A percentile compares a stretch with the other conserved stretches of the same genome.
Evolutionary conservation across 1,140 invertebrate species (phyloP).

Genomic region (Pomacea maculata): DNA sequence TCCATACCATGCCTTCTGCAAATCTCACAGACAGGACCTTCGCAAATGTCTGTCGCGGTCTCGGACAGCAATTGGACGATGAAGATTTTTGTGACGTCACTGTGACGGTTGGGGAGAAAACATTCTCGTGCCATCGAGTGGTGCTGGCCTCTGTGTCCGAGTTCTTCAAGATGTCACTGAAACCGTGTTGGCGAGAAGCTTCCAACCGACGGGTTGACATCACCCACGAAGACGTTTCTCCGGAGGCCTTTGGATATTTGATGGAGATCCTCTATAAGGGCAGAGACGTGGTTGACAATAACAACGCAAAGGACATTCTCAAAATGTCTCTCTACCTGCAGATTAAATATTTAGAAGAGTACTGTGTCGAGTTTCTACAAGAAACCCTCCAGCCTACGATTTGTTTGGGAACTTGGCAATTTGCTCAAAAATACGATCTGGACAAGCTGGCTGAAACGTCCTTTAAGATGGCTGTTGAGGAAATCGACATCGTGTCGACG

Average conservation of each 20-base stretch:
- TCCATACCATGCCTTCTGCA: too few relatives aligned
- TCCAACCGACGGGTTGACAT: neutral
- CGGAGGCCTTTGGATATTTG: neutral
- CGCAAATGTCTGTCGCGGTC: neutral
- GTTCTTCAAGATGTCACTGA: neutral
- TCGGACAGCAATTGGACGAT: neutral
- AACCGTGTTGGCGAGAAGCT: neutral
- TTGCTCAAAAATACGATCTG: neutral
- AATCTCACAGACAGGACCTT: too few relatives aligned
- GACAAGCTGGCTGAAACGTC: neutral
- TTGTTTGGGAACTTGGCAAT: neutral
- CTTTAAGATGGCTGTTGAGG: neutral
- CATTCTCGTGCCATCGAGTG: neutral
- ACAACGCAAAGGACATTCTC: neutral
- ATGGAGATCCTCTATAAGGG: neutral
- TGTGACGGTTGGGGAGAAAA: neutral
- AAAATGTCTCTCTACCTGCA: neutral
- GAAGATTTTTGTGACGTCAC: neutral
- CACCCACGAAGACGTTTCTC: neutral
- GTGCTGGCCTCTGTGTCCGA: slow-evolving; percentile 2
- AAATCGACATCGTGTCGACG: neutral
- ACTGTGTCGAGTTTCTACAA: neutral
- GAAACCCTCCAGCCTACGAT: neutral
- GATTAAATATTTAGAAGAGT: too few relatives aligned
- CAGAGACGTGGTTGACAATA: too few relatives aligned